phyloP scores from a whole-genome alignment of 2,888 invertebrate genomes.

The Parnassius mnemosyne region DNA sequence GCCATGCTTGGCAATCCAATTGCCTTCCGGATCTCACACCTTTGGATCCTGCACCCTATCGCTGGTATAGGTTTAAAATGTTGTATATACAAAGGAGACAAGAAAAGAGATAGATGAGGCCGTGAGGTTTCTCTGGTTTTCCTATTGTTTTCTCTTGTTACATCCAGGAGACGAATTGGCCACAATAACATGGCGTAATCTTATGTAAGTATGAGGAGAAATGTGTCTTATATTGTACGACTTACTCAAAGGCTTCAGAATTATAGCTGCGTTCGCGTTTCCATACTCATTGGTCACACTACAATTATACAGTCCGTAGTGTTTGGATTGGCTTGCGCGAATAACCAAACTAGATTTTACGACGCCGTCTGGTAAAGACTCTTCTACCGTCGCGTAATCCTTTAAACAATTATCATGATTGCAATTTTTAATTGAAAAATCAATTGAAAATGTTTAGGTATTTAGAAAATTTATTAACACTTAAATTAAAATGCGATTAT shows the following conservation, averaged over 20 bases:
- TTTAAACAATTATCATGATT: conserved; percentile 40
- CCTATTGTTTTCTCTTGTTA: too few species aligned
- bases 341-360: conserved; percentile 92
- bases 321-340: conserved; percentile 88
- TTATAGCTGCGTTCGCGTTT: conserved; percentile 90
- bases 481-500: background rate
- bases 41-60: too few species aligned
- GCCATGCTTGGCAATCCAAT: too few species aligned
- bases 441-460: too few species aligned
- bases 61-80: too few species aligned
- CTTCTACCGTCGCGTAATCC: conserved; percentile 87
- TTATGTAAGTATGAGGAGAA: too few species aligned
- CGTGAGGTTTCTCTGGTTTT: too few species aligned
- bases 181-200: too few species aligned
- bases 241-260: conserved; percentile 93
- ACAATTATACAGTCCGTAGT: conserved; percentile 96
- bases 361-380: conserved; percentile 84
- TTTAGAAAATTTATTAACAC: background rate
- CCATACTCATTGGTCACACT: conserved; percentile 95
- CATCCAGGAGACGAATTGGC: too few species aligned
- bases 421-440: background rate
- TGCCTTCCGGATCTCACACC: too few species aligned
- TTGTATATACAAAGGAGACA: too few species aligned
- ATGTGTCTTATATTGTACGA: conserved; percentile 35
- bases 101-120: too few species aligned